Percentiles rank a stretch among this genome's conserved stretches.
Conservation (phyloP, 2,797 vertebrate genomes). For the Notoglanidium macrostoma region DNA sequence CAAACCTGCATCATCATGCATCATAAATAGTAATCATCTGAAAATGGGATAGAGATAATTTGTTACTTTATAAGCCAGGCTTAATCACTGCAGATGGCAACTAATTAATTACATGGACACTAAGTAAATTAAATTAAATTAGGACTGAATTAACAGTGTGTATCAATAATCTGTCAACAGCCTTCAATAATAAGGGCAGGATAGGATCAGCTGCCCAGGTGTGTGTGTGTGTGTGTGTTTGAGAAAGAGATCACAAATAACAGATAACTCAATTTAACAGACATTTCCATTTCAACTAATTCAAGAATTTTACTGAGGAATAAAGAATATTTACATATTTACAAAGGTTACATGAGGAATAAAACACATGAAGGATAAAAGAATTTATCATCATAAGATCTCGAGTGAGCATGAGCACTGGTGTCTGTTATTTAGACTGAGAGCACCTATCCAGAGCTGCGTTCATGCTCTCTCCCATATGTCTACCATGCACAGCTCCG, state of each 20-base stretch:
- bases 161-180: slow-evolving; percentile 63
- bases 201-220: slow-evolving; percentile 52
- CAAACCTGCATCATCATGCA: slow-evolving; percentile 53
- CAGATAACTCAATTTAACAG: not conserved
- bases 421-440: slow-evolving; percentile 2
- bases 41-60: slow-evolving; percentile 48
- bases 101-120: slow-evolving; percentile 63
- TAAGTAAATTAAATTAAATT: slow-evolving; percentile 62
- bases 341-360: slow-evolving; percentile 29
- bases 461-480: slow-evolving; percentile 56
- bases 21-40: slow-evolving; percentile 39
- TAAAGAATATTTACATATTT: slow-evolving; percentile 21
- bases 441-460: slow-evolving; percentile 54
- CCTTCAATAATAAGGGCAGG: slow-evolving; percentile 56
- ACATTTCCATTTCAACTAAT: slow-evolving; percentile 27
- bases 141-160: slow-evolving; percentile 60
- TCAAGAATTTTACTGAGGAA: slow-evolving; percentile 17
- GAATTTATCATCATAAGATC: slow-evolving; percentile 47
- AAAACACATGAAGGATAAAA: slow-evolving; percentile 57
- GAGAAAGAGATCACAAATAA: slow-evolving; percentile 1
- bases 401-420: slow-evolving; percentile 58
- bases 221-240: slow-evolving; percentile 26
- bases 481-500: slow-evolving; percentile 34
- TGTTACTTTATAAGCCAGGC: slow-evolving; percentile 49
- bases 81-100: slow-evolving; percentile 63